A percentile compares a stretch with the other conserved stretches of the same genome.
Evolutionary conservation across 2,888 invertebrate species (phyloP).

Genomic region (Kuschelorhynchus macadamiae): DNA sequence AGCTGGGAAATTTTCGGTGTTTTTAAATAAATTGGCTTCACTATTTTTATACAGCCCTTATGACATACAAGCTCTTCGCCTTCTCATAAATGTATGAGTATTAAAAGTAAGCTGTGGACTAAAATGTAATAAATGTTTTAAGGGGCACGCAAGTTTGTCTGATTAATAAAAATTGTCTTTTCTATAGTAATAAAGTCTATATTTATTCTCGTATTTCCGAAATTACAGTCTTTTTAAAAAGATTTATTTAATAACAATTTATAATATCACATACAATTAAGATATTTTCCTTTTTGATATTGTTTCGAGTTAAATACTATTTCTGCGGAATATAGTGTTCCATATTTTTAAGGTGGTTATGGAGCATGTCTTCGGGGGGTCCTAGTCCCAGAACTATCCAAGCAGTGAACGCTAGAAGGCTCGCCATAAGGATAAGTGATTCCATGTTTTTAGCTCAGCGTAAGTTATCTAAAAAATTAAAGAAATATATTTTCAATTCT

Average conservation of each 20-base stretch:
- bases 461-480: slow-evolving; percentile 43
- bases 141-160: no score
- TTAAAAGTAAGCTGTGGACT: no score
- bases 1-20: no score
- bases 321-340: slow-evolving; percentile 62
- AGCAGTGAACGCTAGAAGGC: slow-evolving; percentile 74
- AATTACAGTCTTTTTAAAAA: slow-evolving; percentile 33
- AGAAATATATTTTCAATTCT: no score
- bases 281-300: slow-evolving; percentile 24
- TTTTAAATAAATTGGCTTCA: no score
- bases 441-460: slow-evolving; percentile 73
- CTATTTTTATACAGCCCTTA: no score
- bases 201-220: no score
- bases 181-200: no score
- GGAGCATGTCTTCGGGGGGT: slow-evolving; percentile 71
- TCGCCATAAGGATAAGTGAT: slow-evolving; percentile 75
- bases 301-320: slow-evolving; percentile 39
- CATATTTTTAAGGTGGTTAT: slow-evolving; percentile 68
- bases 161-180: no score
- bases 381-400: slow-evolving; percentile 73
- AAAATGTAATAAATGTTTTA: no score
- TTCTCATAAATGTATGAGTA: no score
- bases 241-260: slow-evolving; percentile 27
- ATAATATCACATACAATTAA: slow-evolving; percentile 34
- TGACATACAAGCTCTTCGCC: no score